Conservation (phyloP, 2,888 invertebrate species). For the Nemotelus nigrinus region DNA sequence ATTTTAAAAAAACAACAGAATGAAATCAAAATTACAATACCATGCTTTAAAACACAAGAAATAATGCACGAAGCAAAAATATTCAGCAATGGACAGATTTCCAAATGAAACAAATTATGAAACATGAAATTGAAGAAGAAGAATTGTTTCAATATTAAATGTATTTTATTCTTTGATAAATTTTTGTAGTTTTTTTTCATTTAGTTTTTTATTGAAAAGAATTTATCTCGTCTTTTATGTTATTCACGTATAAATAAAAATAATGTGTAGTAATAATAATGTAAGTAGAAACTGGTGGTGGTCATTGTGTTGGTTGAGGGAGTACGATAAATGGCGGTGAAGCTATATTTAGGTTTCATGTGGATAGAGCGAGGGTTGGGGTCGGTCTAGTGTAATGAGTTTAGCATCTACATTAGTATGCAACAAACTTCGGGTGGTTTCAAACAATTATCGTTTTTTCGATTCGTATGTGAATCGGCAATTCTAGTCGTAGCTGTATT, state of each 20-base stretch:
- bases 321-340: neutral
- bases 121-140: neutral
- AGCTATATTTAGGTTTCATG: neutral
- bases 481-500: slow-evolving; percentile 24
- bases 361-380: neutral
- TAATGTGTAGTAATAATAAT: slow-evolving; percentile 34
- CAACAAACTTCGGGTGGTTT: slow-evolving; percentile 53
- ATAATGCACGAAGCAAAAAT: too few relatives aligned
- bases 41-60: neutral
- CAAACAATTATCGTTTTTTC: slow-evolving; percentile 29
- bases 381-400: neutral
- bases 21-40: neutral
- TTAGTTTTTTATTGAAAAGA: slow-evolving; percentile 2
- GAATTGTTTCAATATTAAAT: neutral
- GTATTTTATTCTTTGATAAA: slow-evolving; percentile 9
- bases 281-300: neutral
- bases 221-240: slow-evolving; percentile 29
- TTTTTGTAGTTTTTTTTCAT: slow-evolving; percentile 27
- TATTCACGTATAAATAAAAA: slow-evolving; percentile 33
- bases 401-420: slow-evolving; percentile 52
- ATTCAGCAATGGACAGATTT: too few relatives aligned
- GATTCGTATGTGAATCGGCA: neutral
- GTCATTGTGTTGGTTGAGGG: neutral
- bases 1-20: neutral
- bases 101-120: neutral